Percentiles rank a stretch among this genome's conserved stretches.
Evolutionary conservation across 2,888 invertebrate species (phyloP).

Genomic region (Hyppa rectilinea): DNA sequence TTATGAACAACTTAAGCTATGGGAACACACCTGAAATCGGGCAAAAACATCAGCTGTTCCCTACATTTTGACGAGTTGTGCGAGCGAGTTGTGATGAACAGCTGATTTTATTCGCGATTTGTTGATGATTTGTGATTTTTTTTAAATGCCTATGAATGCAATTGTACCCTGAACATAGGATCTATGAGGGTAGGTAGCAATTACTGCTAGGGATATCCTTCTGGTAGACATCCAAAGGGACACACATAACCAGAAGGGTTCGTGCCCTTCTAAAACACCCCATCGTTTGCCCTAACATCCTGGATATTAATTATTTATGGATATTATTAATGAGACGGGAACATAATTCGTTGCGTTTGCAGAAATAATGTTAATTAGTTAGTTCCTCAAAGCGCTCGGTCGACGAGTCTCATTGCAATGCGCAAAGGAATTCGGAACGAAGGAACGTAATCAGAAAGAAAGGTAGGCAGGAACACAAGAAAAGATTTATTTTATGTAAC

Average conservation of each 20-base stretch:
- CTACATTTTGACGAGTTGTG: too few species aligned
- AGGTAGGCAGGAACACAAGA: constrained; percentile 7
- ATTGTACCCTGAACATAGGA: too few species aligned
- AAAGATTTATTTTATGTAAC: constrained; percentile 37
- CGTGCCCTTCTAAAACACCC: constrained; percentile 15
- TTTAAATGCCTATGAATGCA: too few species aligned
- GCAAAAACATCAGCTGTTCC: too few species aligned
- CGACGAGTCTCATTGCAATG: constrained; percentile 13
- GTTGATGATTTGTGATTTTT: too few species aligned
- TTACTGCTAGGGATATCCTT: not conserved
- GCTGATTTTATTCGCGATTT: too few species aligned
- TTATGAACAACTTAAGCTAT: too few species aligned
- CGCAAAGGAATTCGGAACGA: constrained; percentile 31
- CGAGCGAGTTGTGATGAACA: too few species aligned
- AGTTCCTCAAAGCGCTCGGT: constrained; percentile 27
- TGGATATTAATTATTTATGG: constrained; percentile 29
- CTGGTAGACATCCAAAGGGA: constrained; percentile 8
- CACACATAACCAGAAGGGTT: constrained; percentile 26
- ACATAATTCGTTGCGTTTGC: constrained; percentile 16
- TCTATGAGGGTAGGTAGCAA: not conserved
- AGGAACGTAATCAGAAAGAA: constrained; percentile 38
- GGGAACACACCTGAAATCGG: too few species aligned
- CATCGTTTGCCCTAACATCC: constrained; percentile 19
- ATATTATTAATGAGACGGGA: constrained; percentile 29
- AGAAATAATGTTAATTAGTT: constrained; percentile 15